Conservation (phyloP, 2,113 vertebrate species). For the Archocentrus centrarchus region DNA sequence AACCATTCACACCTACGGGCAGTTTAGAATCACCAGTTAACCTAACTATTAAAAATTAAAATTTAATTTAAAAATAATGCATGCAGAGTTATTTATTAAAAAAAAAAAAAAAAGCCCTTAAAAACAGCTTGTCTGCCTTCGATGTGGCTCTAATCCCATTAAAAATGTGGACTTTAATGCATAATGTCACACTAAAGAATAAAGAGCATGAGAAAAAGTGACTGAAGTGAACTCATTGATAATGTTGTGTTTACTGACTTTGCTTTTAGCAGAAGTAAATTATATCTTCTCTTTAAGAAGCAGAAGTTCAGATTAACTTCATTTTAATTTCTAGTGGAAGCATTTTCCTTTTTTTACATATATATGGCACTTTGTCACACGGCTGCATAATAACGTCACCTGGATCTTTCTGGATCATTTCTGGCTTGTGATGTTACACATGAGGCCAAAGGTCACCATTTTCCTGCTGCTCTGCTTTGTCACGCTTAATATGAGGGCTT, state of each 20-base stretch:
- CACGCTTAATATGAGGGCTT: not conserved
- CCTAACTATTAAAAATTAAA: not conserved
- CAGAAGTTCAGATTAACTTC: not conserved
- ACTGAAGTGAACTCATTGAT: too few species aligned
- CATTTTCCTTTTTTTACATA: not conserved
- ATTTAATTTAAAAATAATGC: not conserved
- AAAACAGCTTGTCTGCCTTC: not conserved
- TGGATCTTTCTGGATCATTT: not conserved
- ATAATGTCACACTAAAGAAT: not conserved
- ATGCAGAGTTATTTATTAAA: not conserved
- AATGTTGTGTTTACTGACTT: not conserved
- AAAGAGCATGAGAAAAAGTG: not conserved
- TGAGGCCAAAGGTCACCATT: not conserved
- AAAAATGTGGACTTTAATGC: not conserved
- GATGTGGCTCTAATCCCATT: not conserved
- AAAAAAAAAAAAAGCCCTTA: too few species aligned
- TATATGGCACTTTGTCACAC: fast-evolving
- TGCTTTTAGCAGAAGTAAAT: not conserved
- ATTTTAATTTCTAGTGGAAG: not conserved
- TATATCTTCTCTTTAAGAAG: not conserved
- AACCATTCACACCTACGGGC: too few species aligned
- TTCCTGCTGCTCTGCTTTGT: not conserved
- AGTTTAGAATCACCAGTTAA: too few species aligned
- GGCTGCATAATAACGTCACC: not conserved
- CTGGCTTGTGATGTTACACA: not conserved